phyloP scores from a whole-genome alignment of 2,113 vertebrate genomes.

The Melanerpes formicivorus region DNA sequence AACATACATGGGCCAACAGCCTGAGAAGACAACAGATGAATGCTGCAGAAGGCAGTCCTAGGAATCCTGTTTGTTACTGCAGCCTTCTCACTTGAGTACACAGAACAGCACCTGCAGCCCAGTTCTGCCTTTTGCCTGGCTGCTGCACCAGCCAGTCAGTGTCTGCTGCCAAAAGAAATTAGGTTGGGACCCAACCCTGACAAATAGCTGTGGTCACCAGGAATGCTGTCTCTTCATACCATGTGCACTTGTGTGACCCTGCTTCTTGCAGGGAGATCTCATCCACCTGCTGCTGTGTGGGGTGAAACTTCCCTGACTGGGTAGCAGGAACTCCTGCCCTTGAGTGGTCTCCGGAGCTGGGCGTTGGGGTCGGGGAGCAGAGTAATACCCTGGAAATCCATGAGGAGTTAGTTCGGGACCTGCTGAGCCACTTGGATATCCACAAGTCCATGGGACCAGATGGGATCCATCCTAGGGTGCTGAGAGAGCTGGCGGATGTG shows the following conservation, averaged over 20 bases:
- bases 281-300: fast-evolving
- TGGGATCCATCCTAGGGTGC: too few species aligned
- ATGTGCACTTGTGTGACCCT: fast-evolving
- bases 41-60: fast-evolving
- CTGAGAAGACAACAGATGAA: fast-evolving
- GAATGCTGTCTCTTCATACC: fast-evolving
- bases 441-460: too few species aligned
- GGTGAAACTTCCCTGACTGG: not conserved
- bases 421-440: too few species aligned
- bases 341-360: too few species aligned
- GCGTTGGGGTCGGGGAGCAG: too few species aligned
- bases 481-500: too few species aligned
- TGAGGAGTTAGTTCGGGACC: too few species aligned
- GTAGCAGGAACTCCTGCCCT: not conserved
- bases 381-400: too few species aligned
- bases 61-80: not conserved
- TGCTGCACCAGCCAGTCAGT: not conserved
- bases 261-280: not conserved
- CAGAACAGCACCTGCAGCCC: fast-evolving
- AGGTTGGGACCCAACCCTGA: not conserved
- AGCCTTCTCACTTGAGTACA: fast-evolving
- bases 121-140: not conserved
- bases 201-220: not conserved
- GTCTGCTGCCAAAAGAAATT: not conserved
- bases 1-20: fast-evolving